Base-by-base conservation (phyloP, 1,140 invertebrate genomes). In the Brachionus calyciflorus region DNA sequence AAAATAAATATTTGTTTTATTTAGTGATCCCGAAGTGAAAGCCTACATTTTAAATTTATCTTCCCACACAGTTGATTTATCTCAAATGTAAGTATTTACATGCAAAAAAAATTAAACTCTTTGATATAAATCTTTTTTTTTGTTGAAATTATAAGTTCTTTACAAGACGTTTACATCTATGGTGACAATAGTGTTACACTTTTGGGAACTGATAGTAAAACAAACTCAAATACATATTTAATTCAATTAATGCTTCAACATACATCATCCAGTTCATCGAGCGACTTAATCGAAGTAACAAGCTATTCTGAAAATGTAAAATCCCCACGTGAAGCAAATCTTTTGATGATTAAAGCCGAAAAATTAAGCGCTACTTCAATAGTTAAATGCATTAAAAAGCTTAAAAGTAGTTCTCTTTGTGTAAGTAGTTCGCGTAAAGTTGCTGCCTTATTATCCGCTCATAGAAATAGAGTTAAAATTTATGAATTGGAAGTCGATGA, bases 31-130 rank as follows among this genome's bases (percentile, higher is more conserved):
- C 19, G 69, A 73, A 41, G 51, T 73, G 17, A 73, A 73, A 51
- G 69, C 69, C n/a, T 73, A 51, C 33, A 73, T 73, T 40, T 33
- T 73, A 10, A 73, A 73, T 37, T 55, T 73, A 51, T 49, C 69
- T 37, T 73, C 69, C 28, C 69, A 73, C 19, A 51, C 46, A 4
- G 28, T 73, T 33, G 69, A 73, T 33, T 55, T 73, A 49, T 49
- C 46, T 41, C 69, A 73, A 49, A 51, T 73, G 69, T 73, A 73
- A 73, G 12, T 33, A 21, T 17, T n/a, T n/a, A n/a, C n/a, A 17
- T 73, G 10, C 21, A 19, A 9, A 17, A 24, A 7, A 37, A n/a
- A 3, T 33, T 51, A 37, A 49, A 33, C 37, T 33, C 3, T n/a
- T 40, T 17, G 33, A 30, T 17, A 60, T 60, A 19, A 17, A 60